Conservation (phyloP, 2,113 vertebrate genomes). For the Columba livia region DNA sequence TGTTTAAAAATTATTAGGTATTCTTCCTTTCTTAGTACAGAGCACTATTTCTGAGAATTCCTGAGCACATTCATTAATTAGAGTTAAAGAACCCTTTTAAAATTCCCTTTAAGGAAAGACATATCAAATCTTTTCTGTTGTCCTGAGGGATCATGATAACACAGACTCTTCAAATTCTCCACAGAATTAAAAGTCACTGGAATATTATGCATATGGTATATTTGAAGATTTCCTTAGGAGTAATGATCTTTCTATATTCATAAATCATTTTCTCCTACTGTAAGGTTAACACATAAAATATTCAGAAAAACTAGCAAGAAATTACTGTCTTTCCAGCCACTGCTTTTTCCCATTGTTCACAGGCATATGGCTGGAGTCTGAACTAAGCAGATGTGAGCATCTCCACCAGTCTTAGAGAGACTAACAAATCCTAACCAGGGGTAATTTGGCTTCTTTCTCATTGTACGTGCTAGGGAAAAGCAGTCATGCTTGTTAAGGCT, state of each 20-base stretch:
- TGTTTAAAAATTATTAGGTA: not conserved
- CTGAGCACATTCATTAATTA: conserved; percentile 43
- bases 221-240: conserved; percentile 43
- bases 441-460: not conserved
- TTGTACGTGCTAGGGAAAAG: not conserved
- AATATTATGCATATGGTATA: conserved; percentile 15
- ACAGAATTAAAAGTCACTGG: conserved; percentile 19
- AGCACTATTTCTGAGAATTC: conserved; percentile 30
- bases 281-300: conserved; percentile 25
- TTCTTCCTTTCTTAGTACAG: not conserved
- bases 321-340: not conserved
- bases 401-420: not conserved
- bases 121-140: conserved; percentile 8
- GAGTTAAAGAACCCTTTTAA: conserved; percentile 51
- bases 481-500: not conserved
- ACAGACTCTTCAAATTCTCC: conserved; percentile 36
- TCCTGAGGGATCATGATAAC: conserved; percentile 57
- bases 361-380: not conserved
- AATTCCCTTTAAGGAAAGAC: conserved; percentile 55
- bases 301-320: conserved; percentile 11
- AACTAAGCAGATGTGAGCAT: not conserved
- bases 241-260: not conserved
- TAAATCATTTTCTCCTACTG: not conserved
- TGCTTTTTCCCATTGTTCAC: not conserved
- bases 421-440: not conserved